Percentiles rank a stretch among this genome's conserved stretches.
Conservation (phyloP, 2,888 invertebrate species). For the Sceliomorpha sp. region DNA sequence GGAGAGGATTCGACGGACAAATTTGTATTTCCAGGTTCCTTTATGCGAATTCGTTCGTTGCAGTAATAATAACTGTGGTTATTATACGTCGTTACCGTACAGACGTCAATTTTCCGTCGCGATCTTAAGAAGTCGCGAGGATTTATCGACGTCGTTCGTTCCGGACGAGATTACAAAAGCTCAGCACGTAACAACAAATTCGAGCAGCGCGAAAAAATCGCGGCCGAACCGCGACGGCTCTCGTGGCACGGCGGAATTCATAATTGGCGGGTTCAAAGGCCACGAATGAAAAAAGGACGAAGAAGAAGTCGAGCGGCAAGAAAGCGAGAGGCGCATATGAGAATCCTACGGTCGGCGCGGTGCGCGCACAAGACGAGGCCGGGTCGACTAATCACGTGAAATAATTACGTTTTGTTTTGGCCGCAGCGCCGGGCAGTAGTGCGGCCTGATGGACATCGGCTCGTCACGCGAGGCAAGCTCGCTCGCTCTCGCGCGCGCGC, state of each 20-base stretch:
- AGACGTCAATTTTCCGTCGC: too few species aligned
- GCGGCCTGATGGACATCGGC: slow-evolving; percentile 70
- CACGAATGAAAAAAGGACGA: slow-evolving; percentile 23
- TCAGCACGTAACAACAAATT: too few species aligned
- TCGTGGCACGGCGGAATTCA: slow-evolving; percentile 9
- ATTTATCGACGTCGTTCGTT: too few species aligned
- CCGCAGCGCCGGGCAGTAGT: slow-evolving; percentile 56
- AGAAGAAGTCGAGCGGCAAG: slow-evolving; percentile 20
- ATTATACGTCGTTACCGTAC: too few species aligned
- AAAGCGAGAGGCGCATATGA: slow-evolving; percentile 28
- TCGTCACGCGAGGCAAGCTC: slow-evolving; percentile 70
- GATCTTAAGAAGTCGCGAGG: too few species aligned
- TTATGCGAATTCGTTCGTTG: too few species aligned
- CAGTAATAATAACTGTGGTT: too few species aligned
- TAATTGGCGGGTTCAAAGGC: slow-evolving; percentile 23
- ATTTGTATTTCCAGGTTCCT: too few species aligned
- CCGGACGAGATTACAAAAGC: too few species aligned
- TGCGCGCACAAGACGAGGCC: slow-evolving; percentile 17
- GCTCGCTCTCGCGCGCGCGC: slow-evolving; percentile 44
- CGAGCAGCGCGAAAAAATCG: too few species aligned
- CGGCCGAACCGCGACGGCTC: too few species aligned
- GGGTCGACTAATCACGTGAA: slow-evolving; percentile 75
- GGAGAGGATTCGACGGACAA: too few species aligned
- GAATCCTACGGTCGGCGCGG: slow-evolving; percentile 20
- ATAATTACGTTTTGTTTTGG: slow-evolving; percentile 78